Evolutionary conservation across 1,140 invertebrate genomes (phyloP), one percentile per base, ranked within the genome.

Genomic region (Oryzaephilus surinamensis): DNA sequence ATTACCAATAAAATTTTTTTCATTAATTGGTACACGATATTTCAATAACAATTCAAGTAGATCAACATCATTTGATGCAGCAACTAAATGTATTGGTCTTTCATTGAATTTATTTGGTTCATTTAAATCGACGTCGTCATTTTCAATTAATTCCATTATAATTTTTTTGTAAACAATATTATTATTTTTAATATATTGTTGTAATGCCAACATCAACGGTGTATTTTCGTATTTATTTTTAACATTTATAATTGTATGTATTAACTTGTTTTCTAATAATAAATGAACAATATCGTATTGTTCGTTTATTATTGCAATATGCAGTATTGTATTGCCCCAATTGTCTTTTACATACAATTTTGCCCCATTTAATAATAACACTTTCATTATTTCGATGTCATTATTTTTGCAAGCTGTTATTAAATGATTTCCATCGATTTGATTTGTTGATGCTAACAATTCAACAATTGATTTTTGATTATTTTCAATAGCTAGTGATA

Each of bases 231-330:
- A n/a, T n/a, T n/a, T n/a, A n/a, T n/a, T n/a, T n/a, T n/a, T n/a
- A n/a, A n/a, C n/a, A n/a, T n/a, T n/a, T n/a, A n/a, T n/a, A n/a
- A n/a, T n/a, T n/a, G n/a, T n/a, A n/a, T n/a, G n/a, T n/a, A n/a
- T n/a, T n/a, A n/a, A n/a, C n/a, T n/a, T n/a, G n/a, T n/a, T n/a
- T n/a, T n/a, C n/a, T 1, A 34, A 11, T 16, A 34, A 11, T 6
- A 34, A 21, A 8, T 34, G 6, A 1, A 34, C 32, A 16, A 42
- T 32, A 16, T 13, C 35, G 12, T 26, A 17, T 17, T 42, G 40
- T 12, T 27, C 33, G 16, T 42, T 42, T 36, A 28, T 32, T 11
- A 32, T 18, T 20, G 40, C 40, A 6, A 42, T 19, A 23, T 42
- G 33, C 2, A 42, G 31, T 12, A 32, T 17, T 10, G 40, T 42